Percentiles rank a stretch among this genome's conserved stretches.
Conservation (phyloP, 2,888 invertebrate genomes). For the Druceiella hillmani region DNA sequence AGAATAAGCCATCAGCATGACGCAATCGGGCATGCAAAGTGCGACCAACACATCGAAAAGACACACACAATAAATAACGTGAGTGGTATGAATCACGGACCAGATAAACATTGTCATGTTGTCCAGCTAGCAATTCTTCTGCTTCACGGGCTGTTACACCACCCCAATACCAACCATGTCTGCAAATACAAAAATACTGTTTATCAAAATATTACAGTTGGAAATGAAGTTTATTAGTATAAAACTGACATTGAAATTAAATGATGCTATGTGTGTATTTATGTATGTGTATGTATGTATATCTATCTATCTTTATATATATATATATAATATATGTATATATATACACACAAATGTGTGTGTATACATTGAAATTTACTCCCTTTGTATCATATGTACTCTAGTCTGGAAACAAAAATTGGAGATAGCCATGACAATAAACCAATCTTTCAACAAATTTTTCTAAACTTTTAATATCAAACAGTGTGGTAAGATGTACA, state of each 20-base stretch:
- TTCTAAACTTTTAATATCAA: too few relatives aligned
- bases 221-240: too few relatives aligned
- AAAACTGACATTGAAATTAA: background rate
- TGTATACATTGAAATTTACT: too few relatives aligned
- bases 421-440: too few relatives aligned
- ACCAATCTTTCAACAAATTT: too few relatives aligned
- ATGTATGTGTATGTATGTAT: background rate
- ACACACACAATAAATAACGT: slow-evolving; percentile 65
- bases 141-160: slow-evolving; percentile 67
- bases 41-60: slow-evolving; percentile 63
- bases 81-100: slow-evolving; percentile 67
- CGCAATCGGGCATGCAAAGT: slow-evolving; percentile 68
- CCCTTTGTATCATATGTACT: too few relatives aligned
- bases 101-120: slow-evolving; percentile 69
- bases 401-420: too few relatives aligned
- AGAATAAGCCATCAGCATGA: slow-evolving; percentile 65
- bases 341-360: background rate
- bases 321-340: background rate
- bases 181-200: slow-evolving; percentile 26
- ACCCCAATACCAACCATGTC: slow-evolving; percentile 74
- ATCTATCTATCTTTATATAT: background rate
- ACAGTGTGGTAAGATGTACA: too few relatives aligned
- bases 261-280: background rate
- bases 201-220: background rate
- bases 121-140: slow-evolving; percentile 59